A percentile compares a stretch with the other conserved stretches of the same genome.
Conservation (phyloP, 2,797 vertebrate genomes). For the Limnodromus scolopaceus region DNA sequence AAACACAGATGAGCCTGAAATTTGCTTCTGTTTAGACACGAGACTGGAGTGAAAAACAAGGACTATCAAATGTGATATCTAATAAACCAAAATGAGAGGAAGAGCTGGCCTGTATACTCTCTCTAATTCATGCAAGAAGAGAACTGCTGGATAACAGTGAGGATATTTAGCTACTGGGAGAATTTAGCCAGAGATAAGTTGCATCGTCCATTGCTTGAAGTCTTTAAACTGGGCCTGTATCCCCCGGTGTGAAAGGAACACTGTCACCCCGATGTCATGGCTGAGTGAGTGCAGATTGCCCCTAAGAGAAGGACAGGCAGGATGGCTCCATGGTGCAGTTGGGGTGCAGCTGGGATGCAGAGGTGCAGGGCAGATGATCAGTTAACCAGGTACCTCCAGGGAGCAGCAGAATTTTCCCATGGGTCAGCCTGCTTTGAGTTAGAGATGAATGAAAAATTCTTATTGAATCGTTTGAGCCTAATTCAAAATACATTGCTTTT, state of each 20-base stretch:
- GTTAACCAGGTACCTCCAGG: accelerated
- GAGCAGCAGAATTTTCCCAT: neutral
- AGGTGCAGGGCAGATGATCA: neutral
- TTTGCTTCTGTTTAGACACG: neutral
- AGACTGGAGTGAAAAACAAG: neutral
- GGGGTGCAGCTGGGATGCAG: neutral
- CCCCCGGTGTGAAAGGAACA: neutral
- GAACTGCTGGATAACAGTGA: neutral
- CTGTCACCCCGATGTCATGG: neutral
- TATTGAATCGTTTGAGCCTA: neutral
- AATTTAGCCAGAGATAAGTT: neutral
- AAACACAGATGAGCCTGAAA: neutral
- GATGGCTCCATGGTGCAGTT: accelerated
- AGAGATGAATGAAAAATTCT: neutral
- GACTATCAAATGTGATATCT: neutral
- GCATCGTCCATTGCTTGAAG: neutral
- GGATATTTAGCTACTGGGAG: neutral
- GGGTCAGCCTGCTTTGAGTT: neutral
- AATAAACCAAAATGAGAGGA: neutral
- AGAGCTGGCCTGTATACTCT: neutral
- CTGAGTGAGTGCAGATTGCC: neutral
- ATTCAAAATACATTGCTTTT: neutral
- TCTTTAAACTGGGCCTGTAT: neutral
- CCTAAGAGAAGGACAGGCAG: neutral
- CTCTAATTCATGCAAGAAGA: neutral